A percentile compares a stretch with the other conserved stretches of the same genome.
Conservation (phyloP, 1,140 invertebrate genomes). For the Oscheius sp. region DNA sequence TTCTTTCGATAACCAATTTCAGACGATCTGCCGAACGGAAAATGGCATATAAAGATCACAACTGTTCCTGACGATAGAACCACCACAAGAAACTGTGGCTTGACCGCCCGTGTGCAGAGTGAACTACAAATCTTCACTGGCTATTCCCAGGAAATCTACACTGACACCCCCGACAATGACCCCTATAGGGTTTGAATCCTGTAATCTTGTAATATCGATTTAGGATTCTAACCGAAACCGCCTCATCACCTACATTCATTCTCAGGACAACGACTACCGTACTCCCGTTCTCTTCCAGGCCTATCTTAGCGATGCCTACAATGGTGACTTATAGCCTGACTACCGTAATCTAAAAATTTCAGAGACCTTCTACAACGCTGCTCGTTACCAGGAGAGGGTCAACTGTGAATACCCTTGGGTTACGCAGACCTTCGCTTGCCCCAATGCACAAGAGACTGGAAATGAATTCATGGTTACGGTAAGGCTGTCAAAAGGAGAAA, state of each 20-base stretch:
- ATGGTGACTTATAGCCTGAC: neutral
- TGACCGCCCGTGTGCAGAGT: slow-evolving; percentile 31
- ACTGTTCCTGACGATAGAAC: neutral
- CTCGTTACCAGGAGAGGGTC: slow-evolving; percentile 19
- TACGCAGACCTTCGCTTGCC: slow-evolving; percentile 38
- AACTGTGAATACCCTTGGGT: slow-evolving; percentile 29
- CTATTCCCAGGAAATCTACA: neutral
- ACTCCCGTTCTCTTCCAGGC: slow-evolving; percentile 17
- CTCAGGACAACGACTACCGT: slow-evolving; percentile 13
- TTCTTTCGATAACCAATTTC: too few relatives aligned
- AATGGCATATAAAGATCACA: slow-evolving; percentile 22
- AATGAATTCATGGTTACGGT: slow-evolving; percentile 32
- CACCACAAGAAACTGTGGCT: neutral
- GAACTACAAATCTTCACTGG: slow-evolving; percentile 29
- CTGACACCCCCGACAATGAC: slow-evolving; percentile 24
- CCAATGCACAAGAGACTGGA: slow-evolving; percentile 8
- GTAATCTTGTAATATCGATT: neutral
- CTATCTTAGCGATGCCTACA: slow-evolving; percentile 17
- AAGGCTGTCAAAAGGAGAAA: neutral
- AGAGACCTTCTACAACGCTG: slow-evolving; percentile 35
- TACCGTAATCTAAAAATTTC: neutral
- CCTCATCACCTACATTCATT: slow-evolving; percentile 18
- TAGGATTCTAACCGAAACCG: slow-evolving; percentile 16
- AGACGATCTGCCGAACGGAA: slow-evolving; percentile 30
- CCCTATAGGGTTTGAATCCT: neutral